Evolutionary conservation across 2,797 vertebrate genomes (phyloP).

Genomic region (Cuculus canorus): DNA sequence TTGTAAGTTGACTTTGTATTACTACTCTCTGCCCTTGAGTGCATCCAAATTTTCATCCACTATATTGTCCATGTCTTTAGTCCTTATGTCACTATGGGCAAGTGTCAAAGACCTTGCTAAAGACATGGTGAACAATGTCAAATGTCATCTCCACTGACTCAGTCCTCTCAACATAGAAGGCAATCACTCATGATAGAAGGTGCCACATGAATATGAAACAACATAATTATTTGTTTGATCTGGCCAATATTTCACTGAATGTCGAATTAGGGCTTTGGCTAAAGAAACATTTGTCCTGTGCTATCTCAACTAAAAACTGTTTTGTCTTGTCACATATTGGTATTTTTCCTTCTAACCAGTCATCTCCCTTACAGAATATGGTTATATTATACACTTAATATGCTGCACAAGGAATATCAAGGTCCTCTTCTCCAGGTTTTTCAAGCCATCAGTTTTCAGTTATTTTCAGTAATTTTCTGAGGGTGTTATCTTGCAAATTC

Average conservation of each 20-base stretch:
- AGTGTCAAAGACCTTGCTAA: background rate
- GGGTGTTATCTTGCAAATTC: background rate
- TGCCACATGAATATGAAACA: background rate
- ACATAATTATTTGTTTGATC: background rate
- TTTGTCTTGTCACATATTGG: background rate
- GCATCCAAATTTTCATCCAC: background rate
- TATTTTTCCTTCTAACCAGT: background rate
- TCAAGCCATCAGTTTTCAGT: background rate
- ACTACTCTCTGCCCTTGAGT: background rate
- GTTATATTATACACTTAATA: background rate
- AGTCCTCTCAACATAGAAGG: background rate
- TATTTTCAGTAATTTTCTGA: background rate
- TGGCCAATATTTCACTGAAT: background rate
- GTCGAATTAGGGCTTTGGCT: background rate
- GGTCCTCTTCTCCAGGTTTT: background rate
- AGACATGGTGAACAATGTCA: background rate
- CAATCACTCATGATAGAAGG: background rate
- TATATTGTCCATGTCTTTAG: background rate
- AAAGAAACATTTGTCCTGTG: background rate
- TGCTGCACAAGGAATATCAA: background rate
- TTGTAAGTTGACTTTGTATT: background rate
- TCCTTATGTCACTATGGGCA: accelerated
- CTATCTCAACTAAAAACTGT: background rate
- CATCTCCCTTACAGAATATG: background rate
- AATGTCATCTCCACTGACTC: accelerated